Conservation (phyloP, 2,113 vertebrate genomes). For the Myxocyprinus asiaticus region DNA sequence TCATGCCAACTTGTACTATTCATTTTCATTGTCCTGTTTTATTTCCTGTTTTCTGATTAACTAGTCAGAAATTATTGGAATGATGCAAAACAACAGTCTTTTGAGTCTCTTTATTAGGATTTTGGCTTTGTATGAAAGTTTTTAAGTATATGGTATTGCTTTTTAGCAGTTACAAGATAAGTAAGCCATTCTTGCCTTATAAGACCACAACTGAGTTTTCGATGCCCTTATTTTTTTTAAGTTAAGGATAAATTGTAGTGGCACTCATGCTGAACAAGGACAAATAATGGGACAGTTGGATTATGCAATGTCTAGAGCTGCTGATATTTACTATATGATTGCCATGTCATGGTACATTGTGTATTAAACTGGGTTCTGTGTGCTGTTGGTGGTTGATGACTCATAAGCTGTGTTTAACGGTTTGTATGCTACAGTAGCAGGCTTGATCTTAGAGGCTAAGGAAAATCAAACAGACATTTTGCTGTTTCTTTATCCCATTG, state of each 20-base stretch:
- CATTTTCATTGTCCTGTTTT: conserved; percentile 2
- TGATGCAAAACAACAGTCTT: not conserved
- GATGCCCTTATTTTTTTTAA: too few relatives aligned
- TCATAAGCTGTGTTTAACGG: conserved; percentile 22
- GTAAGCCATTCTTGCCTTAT: too few relatives aligned
- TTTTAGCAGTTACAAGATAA: too few relatives aligned
- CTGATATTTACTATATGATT: not conserved
- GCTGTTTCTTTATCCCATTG: not conserved
- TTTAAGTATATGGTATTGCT: too few relatives aligned
- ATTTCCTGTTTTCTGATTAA: not conserved
- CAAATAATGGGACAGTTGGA: too few relatives aligned
- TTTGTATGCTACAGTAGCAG: not conserved
- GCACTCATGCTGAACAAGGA: too few relatives aligned
- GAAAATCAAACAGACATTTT: conserved; percentile 47
- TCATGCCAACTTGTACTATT: too few relatives aligned
- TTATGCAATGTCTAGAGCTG: too few relatives aligned
- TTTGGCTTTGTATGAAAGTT: too few relatives aligned
- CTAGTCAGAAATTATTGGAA: too few relatives aligned
- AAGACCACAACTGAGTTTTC: too few relatives aligned
- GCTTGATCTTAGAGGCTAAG: conserved; percentile 55
- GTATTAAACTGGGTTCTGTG: not conserved
- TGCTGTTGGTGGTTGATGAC: not conserved
- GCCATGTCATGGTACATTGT: not conserved
- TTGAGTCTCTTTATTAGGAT: not conserved
- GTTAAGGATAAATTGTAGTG: too few relatives aligned